These are phyloP conservation scores for Solenodon paradoxus DNA, from an alignment of 2,113 vertebrate species.

Conservation along the genomic window DNA sequence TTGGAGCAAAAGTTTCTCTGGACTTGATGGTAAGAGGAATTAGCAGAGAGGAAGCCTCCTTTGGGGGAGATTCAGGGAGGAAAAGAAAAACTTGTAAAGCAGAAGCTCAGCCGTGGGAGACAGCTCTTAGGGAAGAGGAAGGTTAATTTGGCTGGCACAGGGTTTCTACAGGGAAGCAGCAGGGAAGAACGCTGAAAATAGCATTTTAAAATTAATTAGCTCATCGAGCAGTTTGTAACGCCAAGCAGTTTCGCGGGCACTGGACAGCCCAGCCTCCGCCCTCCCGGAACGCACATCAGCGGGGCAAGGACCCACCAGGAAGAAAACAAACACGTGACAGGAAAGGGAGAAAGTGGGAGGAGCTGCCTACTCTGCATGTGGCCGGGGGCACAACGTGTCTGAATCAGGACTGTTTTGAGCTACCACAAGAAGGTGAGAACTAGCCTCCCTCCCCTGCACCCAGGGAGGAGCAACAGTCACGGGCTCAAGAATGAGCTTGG, in stretches of 20 bases:
- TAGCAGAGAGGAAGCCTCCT: background rate
- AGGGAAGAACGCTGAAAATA: background rate
- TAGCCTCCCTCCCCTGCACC: background rate
- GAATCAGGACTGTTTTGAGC: background rate
- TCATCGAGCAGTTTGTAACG: background rate
- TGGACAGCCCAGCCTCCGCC: background rate
- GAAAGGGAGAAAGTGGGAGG: accelerated
- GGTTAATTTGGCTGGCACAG: background rate
- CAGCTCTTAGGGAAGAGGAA: background rate
- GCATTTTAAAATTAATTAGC: background rate
- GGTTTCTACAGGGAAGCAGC: background rate
- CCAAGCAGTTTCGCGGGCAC: background rate
- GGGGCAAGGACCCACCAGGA: background rate
- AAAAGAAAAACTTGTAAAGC: background rate
- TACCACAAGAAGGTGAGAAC: background rate
- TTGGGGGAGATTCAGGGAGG: background rate
- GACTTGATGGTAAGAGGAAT: background rate
- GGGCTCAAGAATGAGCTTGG: background rate
- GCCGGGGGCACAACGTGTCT: background rate
- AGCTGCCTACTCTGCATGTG: too few relatives aligned
- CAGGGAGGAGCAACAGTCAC: accelerated
- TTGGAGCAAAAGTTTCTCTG: background rate
- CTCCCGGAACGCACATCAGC: accelerated
- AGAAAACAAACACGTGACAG: accelerated
- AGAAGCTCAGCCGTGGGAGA: background rate